Evolutionary conservation across 1,140 invertebrate genomes (phyloP).

Genomic region (Chionoecetes opilio): DNA sequence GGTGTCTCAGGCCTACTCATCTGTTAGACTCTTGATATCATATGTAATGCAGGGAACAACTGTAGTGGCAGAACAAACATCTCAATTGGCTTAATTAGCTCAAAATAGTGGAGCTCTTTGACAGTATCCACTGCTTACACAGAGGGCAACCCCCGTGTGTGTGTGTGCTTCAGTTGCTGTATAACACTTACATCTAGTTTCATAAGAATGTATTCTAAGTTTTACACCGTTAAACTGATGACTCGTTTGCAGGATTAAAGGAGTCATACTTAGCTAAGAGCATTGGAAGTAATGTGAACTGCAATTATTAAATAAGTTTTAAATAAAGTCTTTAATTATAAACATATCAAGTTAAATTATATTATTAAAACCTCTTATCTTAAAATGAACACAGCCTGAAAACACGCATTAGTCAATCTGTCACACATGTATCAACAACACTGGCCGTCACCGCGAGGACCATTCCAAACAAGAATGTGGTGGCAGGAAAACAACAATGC

Average conservation of each 20-base stretch:
- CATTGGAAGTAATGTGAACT: conserved; percentile 29
- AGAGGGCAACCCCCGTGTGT: too few relatives aligned
- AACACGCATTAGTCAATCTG: conserved; percentile 19
- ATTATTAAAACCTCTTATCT: neutral
- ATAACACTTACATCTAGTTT: too few relatives aligned
- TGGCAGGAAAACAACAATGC: neutral
- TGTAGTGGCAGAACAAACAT: too few relatives aligned
- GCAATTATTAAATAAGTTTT: neutral
- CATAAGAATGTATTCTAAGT: too few relatives aligned
- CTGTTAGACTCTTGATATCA: too few relatives aligned
- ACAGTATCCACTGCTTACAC: too few relatives aligned
- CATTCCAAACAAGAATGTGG: neutral
- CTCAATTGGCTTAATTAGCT: too few relatives aligned
- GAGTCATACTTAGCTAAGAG: neutral
- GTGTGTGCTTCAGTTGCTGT: too few relatives aligned
- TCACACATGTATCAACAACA: neutral
- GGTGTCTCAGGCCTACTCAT: too few relatives aligned
- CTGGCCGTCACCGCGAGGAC: neutral
- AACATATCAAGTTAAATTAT: neutral
- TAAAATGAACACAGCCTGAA: conserved; percentile 29
- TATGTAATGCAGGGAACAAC: too few relatives aligned
- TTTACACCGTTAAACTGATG: too few relatives aligned
- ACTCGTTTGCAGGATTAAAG: neutral
- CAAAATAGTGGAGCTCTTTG: too few relatives aligned
- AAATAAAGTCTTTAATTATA: neutral